Conservation (phyloP, 1,140 invertebrate genomes). For the Lasioglossum baleicum region DNA sequence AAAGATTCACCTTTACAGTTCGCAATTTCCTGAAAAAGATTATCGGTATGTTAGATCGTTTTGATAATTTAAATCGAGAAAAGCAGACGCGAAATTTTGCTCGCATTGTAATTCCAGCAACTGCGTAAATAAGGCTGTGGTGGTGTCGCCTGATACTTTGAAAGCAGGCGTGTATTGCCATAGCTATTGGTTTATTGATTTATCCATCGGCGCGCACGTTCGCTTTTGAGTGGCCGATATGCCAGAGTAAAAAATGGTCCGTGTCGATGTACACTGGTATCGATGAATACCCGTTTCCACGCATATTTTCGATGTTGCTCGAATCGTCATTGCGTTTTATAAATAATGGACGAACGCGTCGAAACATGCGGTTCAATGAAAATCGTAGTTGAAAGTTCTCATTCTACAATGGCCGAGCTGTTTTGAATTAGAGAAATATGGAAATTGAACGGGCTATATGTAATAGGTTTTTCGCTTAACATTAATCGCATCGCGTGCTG, state of each 20-base stretch:
- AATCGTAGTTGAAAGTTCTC: slow-evolving; percentile 4
- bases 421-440: not conserved
- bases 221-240: slow-evolving; percentile 55
- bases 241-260: slow-evolving; percentile 61
- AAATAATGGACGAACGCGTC: slow-evolving; percentile 33
- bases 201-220: slow-evolving; percentile 54
- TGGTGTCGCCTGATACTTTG: slow-evolving; percentile 49
- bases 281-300: slow-evolving; percentile 24
- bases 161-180: slow-evolving; percentile 54
- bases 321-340: slow-evolving; percentile 35
- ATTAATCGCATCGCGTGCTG: no score
- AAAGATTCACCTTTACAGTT: no score
- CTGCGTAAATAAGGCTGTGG: slow-evolving; percentile 12
- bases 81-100: not conserved
- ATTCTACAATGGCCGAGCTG: not conserved
- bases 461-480: no score
- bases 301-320: slow-evolving; percentile 52
- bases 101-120: not conserved
- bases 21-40: not conserved
- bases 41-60: not conserved
- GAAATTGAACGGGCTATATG: not conserved
- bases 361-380: slow-evolving; percentile 22
- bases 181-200: slow-evolving; percentile 62
- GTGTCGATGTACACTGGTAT: slow-evolving; percentile 26
- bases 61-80: no score